phyloP scores from a whole-genome alignment of 2,797 vertebrate genomes.

The Alectoris magna region DNA sequence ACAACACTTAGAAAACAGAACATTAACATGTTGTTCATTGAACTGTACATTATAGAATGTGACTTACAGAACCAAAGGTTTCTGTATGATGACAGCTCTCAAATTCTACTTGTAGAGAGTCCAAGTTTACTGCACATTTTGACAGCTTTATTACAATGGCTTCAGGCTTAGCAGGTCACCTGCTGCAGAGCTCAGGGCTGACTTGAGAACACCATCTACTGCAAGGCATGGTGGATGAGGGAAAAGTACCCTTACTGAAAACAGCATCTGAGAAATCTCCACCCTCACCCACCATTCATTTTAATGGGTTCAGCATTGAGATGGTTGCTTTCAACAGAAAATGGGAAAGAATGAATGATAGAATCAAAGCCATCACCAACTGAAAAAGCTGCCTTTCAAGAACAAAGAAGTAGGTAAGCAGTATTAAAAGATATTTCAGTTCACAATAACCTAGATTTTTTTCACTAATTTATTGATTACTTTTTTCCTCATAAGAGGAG shows the following conservation, averaged over 20 bases:
- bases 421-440: neutral
- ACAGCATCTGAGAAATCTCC: neutral
- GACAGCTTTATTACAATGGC: slow-evolving; percentile 14
- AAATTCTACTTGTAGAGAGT: slow-evolving; percentile 16
- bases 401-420: neutral
- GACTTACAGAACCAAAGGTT: slow-evolving; percentile 71
- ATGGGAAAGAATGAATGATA: neutral
- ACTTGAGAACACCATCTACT: neutral
- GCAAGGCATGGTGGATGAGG: neutral
- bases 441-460: neutral
- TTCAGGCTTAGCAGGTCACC: neutral
- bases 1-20: slow-evolving; percentile 72
- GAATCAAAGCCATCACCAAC: neutral
- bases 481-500: neutral
- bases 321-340: neutral
- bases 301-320: neutral
- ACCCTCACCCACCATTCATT: neutral
- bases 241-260: neutral
- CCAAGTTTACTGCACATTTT: slow-evolving; percentile 39
- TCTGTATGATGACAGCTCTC: slow-evolving; percentile 52
- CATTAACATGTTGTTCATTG: slow-evolving; percentile 68
- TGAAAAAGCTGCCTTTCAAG: neutral
- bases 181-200: neutral
- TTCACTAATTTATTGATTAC: neutral
- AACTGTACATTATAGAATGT: slow-evolving; percentile 62